Evolutionary conservation across 2,797 vertebrate species (phyloP).

Genomic region (Pangasius krempfi): DNA sequence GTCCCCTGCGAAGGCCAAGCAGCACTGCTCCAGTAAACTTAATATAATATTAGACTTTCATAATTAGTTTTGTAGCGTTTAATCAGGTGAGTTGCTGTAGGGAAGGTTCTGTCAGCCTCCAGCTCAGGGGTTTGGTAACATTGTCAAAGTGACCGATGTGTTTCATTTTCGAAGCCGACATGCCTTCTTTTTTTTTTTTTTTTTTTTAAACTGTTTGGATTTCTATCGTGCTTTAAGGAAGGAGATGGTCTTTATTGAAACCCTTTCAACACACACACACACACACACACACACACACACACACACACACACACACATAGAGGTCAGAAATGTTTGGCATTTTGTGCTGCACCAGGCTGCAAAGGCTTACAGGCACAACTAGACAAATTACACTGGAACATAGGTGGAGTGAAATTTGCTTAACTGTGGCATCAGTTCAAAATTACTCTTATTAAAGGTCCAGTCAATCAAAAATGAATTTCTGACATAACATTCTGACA

Average conservation of each 20-base stretch:
- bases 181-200: neutral
- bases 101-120: constrained; percentile 18
- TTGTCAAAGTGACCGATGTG: constrained; percentile 18
- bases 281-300: neutral
- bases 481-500: neutral
- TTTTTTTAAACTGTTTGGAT: neutral
- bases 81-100: neutral
- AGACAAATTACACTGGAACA: neutral
- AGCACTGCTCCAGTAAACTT: neutral
- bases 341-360: neutral
- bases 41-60: constrained; percentile 1
- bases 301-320: neutral
- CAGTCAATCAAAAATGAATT: neutral
- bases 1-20: neutral
- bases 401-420: constrained; percentile 13
- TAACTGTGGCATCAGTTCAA: neutral
- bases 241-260: neutral
- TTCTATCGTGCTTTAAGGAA: neutral
- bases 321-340: constrained; percentile 8
- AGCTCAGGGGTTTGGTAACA: constrained; percentile 7
- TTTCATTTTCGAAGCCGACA: constrained; percentile 9
- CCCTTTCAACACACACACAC: constrained; percentile 3
- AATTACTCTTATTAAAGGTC: neutral
- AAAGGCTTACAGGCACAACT: neutral
- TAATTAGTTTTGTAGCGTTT: constrained; percentile 22